Evolutionary conservation across 2,113 vertebrate species (phyloP), one percentile per base, ranked within the genome.

Genomic region (Saccopteryx leptura): DNA sequence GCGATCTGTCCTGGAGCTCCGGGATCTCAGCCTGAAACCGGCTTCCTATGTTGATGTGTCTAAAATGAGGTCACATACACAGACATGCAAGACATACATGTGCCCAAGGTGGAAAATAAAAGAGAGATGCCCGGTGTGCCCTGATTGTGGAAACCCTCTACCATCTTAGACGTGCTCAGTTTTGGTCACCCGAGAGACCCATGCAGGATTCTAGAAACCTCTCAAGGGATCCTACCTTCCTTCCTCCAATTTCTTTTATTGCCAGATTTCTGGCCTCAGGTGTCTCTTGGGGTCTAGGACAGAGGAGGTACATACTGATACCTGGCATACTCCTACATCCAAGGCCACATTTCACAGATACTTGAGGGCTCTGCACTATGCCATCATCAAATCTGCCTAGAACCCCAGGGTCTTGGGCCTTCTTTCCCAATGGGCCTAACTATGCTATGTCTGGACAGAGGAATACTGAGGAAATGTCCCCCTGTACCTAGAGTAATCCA

Each of bases 1-100:
- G 31, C 0, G 93, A 90, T 26, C 92, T 74, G 52, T 98, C 98
- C 52, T 87, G 98, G 6, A 98, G 97, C 28, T 97, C 92, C 0
- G 99, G 98, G 39, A 99, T 97, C 66, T 99, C 98, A 0, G 98
- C 99, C 96, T 99, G 99, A 90, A 99, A 99, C 9, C 96, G 96
- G 26, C 96, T 98, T 56, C 99, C 99, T 14, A 99, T 94, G 71
- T 99, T 99, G 97, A 99, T 99, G 90, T 98, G 98, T 92, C 99
- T 99, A 80, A 88, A 98, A 97, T 0, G 21, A 78, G 69, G 65
- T 33, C 92, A 95, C 60, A 92, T 12, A 52, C 33, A 96, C 14
- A 65, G 14, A 61, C 26, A 14, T 1, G 31, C 1, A 7, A n/a
- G 19, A 72, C 6, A 46, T 2, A 26, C 19, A 31, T 1, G 15